phyloP scores from a whole-genome alignment of 2,797 vertebrate genomes.

The Platyrinchus mystaceus region DNA sequence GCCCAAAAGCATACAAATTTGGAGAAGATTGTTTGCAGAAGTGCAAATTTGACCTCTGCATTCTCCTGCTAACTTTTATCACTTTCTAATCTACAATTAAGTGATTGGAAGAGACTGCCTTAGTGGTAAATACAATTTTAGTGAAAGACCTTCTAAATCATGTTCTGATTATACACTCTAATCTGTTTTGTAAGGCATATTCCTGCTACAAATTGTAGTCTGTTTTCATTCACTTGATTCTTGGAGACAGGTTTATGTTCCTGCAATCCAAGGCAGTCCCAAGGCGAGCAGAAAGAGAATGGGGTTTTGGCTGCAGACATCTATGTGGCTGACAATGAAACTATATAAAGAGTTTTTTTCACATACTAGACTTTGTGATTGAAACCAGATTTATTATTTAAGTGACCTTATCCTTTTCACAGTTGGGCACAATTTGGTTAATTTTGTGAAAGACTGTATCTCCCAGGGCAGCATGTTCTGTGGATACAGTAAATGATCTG shows the following conservation, averaged over 20 bases:
- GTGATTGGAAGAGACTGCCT: background rate
- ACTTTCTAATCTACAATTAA: background rate
- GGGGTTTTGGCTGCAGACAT: background rate
- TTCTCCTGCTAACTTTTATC: background rate
- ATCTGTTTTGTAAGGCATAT: rapidly evolving
- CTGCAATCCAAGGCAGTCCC: background rate
- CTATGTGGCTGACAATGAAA: background rate
- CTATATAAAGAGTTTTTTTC: background rate
- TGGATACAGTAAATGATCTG: constrained; percentile 9
- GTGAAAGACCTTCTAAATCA: background rate
- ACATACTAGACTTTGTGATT: background rate
- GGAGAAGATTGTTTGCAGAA: background rate
- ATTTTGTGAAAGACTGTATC: constrained; percentile 3
- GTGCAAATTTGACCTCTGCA: background rate
- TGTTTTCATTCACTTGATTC: background rate
- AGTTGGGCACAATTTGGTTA: background rate
- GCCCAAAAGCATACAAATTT: background rate
- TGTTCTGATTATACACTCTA: background rate
- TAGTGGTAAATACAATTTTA: background rate
- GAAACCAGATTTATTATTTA: background rate
- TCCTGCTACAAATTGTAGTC: background rate
- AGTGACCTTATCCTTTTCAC: background rate
- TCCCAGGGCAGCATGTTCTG: background rate
- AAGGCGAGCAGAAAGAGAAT: background rate
- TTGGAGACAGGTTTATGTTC: background rate